Evolutionary conservation across 2,888 invertebrate species (phyloP).

Genomic region (Tipula unca): DNA sequence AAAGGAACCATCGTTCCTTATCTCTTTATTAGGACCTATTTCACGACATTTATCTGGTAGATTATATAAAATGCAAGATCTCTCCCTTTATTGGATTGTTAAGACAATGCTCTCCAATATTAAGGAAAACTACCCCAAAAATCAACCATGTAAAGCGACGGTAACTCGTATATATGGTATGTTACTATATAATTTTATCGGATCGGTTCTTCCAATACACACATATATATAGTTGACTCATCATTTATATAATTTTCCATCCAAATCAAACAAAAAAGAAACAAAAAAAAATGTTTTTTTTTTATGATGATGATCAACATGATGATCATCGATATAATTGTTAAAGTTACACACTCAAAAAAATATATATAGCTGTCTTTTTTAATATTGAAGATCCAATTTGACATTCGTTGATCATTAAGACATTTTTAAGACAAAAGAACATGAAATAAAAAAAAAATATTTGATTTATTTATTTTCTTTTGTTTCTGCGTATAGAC

Average conservation of each 20-base stretch:
- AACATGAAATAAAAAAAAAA: neutral
- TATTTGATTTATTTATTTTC: neutral
- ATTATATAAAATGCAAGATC: too few species aligned
- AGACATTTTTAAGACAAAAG: neutral
- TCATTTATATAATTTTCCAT: neutral
- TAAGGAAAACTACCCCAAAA: too few species aligned
- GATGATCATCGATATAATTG: neutral
- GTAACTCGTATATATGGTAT: neutral
- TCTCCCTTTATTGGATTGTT: too few species aligned
- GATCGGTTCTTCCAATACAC: too few species aligned
- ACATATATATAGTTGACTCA: neutral
- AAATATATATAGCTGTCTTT: neutral
- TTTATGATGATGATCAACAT: neutral
- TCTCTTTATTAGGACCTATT: too few species aligned
- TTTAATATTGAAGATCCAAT: neutral
- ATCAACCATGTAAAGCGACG: neutral
- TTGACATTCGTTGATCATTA: conserved; percentile 14
- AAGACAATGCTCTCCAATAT: too few species aligned
- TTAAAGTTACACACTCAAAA: neutral
- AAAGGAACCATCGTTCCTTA: too few species aligned
- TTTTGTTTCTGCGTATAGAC: neutral
- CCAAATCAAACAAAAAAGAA: neutral
- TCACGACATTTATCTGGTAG: too few species aligned
- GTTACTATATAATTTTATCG: neutral
- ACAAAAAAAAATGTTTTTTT: neutral